A percentile compares a stretch with the other conserved stretches of the same genome.
Evolutionary conservation across 2,888 invertebrate genomes (phyloP).

Genomic region (Periphyllus acericola): DNA sequence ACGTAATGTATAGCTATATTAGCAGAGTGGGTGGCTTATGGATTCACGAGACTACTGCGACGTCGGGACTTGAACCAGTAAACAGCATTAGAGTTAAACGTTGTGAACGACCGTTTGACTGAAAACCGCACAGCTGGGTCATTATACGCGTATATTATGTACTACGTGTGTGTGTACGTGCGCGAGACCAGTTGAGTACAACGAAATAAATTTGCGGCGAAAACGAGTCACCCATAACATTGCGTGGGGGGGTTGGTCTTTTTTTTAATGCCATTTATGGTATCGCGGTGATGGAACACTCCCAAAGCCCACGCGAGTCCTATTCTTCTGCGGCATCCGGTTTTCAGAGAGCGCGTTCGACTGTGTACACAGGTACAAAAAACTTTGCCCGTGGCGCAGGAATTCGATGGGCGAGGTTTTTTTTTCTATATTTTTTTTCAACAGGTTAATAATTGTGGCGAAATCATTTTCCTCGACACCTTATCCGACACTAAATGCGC

Average conservation of each 20-base stretch:
- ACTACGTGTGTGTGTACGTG: neutral
- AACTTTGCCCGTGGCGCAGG: constrained; percentile 42
- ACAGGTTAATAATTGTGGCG: constrained; percentile 50
- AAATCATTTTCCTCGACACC: constrained; percentile 10
- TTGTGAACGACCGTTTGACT: neutral
- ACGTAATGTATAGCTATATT: neutral
- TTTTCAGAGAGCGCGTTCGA: constrained; percentile 37
- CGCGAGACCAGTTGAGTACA: constrained; percentile 23
- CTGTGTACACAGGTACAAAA: no score
- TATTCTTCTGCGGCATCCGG: constrained; percentile 57
- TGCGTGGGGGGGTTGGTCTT: constrained; percentile 59
- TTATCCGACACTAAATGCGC: neutral
- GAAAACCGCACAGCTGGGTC: neutral
- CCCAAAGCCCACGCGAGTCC: constrained; percentile 59
- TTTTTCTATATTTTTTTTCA: constrained; percentile 11
- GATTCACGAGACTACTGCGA: no score
- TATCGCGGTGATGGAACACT: constrained; percentile 61
- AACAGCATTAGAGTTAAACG: constrained; percentile 5
- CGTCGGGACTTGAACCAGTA: neutral
- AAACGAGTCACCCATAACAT: constrained; percentile 44
- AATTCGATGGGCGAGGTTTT: constrained; percentile 55
- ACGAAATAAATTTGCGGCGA: constrained; percentile 38
- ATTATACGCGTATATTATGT: neutral
- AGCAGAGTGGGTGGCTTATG: neutral
- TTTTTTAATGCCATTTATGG: constrained; percentile 61